These are phyloP conservation scores for Tapirus indicus DNA, from an alignment of 2,797 vertebrate species.

Conservation along the genomic window DNA sequence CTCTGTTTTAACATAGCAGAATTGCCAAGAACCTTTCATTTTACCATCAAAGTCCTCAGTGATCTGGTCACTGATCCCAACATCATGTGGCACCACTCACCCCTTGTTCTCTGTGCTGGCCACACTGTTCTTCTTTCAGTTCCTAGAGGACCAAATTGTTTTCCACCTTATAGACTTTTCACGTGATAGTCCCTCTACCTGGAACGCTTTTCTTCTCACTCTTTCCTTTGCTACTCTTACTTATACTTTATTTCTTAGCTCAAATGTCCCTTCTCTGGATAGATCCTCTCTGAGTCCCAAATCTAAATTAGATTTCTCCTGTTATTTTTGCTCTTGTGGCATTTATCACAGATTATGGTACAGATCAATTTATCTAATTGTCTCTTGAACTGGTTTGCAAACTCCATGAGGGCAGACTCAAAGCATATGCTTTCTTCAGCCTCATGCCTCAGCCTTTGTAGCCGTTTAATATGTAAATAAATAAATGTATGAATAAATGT, in stretches of 20 bases:
- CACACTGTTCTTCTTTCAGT: not conserved
- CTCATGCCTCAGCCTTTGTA: not conserved
- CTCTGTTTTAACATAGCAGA: not conserved
- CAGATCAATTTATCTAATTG: not conserved
- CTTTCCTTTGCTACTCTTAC: not conserved
- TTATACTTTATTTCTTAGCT: not conserved
- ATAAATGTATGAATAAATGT: not conserved
- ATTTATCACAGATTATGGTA: not conserved
- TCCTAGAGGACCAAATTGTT: not conserved
- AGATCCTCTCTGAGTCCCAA: not conserved
- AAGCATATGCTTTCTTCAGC: not conserved
- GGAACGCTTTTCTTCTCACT: not conserved
- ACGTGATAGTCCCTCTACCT: not conserved
- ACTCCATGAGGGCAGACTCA: not conserved
- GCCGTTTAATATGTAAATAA: not conserved
- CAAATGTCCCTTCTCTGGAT: not conserved
- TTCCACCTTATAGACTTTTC: not conserved
- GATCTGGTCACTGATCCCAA: not conserved
- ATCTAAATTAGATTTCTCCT: not conserved
- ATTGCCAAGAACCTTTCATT: not conserved
- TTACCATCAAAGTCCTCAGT: not conserved
- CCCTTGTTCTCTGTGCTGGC: not conserved
- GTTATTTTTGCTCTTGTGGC: not conserved
- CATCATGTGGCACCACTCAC: not conserved
- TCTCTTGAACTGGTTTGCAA: not conserved